Evolutionary conservation across 2,888 invertebrate species (phyloP).

Genomic region (Drosophila melanosoma): DNA sequence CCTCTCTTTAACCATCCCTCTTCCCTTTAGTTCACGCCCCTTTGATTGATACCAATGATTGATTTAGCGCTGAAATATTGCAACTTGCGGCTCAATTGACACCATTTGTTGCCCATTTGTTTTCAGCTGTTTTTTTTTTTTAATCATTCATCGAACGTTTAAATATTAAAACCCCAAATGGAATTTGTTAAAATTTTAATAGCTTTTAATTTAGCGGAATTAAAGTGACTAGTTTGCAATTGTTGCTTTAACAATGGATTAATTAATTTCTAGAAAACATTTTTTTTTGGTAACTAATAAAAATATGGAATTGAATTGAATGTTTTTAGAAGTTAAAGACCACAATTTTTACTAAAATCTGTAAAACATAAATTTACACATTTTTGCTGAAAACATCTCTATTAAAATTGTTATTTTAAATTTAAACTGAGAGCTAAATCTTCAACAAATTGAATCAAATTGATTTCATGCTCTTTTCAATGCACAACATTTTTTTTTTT

Average conservation of each 20-base stretch:
- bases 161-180: constrained; percentile 2
- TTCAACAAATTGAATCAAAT: neutral
- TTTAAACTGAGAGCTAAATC: neutral
- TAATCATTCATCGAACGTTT: neutral
- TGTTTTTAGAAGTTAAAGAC: neutral
- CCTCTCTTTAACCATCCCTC: neutral
- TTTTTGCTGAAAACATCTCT: neutral
- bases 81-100: constrained; percentile 41
- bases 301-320: neutral
- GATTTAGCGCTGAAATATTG: constrained; percentile 53
- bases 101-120: constrained; percentile 6
- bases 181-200: neutral
- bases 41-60: constrained; percentile 51
- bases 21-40: constrained; percentile 21
- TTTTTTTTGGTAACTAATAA: no score
- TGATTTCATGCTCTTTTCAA: neutral
- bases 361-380: neutral
- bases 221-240: neutral
- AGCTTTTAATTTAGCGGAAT: neutral
- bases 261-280: neutral
- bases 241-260: neutral
- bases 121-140: neutral
- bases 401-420: neutral
- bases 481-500: neutral
- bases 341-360: neutral